Base-by-base conservation (phyloP, 2,797 vertebrate genomes). In the Hypotaenidia okinawae region DNA sequence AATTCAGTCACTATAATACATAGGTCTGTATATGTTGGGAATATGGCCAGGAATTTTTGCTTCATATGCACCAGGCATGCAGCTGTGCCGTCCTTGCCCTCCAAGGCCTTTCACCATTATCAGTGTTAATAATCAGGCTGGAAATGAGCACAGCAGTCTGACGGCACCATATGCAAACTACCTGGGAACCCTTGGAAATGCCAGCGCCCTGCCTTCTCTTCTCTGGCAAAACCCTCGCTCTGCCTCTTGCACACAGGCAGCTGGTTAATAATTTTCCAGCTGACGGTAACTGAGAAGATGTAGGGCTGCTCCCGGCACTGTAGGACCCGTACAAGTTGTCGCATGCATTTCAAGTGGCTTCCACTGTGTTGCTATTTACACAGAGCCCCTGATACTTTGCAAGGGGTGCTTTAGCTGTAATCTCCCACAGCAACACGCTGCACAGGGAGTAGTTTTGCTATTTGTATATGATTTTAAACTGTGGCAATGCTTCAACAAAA, bases 401-500 rank as follows among this genome's bases (percentile, higher is more conserved):
- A 45, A 82, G 52, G 45, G 14, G 17, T 63, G 57, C 47, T 95
- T 90, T 63, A 82, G 12, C 80, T 66, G 39, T 41, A 41, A 76
- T 75, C 77, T 74, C n/a, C 55, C 67, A 59, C 90, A 59, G 55
- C 62, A 72, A 30, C 11, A 68, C 1, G 0, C 67, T 72, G 62
- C 45, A 37, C 33, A 66, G 82, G 62, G 66, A 43, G 75, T 41
- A 49, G 64, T 51, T 83, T 51, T 86, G 68, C 76, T 89, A 18
- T 77, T 87, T 84, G 35, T 49, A 9, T 23, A 0, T 19, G 39
- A 54, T 39, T 89, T 85, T 43, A 55, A 72, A 88, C 61, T 67
- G 67, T 90, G 90, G 78, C 93, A 89, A 61, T 74, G 24, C 55
- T 93, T 95, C 83, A 84, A 28, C 39, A 54, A 63, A 82, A 52